phyloP scores from a whole-genome alignment of 2,113 vertebrate genomes.

The Tursiops truncatus region DNA sequence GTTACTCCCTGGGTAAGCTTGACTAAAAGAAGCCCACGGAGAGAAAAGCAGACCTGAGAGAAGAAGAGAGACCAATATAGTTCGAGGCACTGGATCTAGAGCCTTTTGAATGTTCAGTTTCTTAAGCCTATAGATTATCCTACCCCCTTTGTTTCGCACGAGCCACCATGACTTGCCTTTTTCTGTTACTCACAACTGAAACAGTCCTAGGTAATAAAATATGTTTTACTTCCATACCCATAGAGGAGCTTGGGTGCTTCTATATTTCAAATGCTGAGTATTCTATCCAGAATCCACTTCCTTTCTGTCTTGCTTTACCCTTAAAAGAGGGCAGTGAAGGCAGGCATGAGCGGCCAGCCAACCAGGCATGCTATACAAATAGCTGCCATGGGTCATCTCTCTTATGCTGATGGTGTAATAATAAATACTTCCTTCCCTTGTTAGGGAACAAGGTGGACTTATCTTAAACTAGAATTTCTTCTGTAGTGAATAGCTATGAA shows the following conservation, averaged over 20 bases:
- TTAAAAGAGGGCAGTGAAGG: not conserved
- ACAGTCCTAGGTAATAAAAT: not conserved
- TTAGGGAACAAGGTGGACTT: not conserved
- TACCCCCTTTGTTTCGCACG: not conserved
- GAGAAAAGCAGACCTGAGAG: not conserved
- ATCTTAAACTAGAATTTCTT: conserved; percentile 1
- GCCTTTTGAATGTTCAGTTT: not conserved
- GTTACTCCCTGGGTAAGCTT: not conserved
- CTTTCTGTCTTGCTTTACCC: not conserved
- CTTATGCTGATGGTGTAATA: not conserved
- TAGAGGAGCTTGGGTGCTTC: not conserved
- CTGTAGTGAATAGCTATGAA: not conserved
- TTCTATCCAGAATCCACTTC: not conserved
- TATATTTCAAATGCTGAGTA: not conserved
- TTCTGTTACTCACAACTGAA: not conserved
- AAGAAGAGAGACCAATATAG: not conserved
- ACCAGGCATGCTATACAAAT: not conserved
- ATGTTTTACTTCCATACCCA: not conserved
- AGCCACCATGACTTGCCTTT: not conserved
- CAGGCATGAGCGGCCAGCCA: not conserved
- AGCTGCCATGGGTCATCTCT: not conserved
- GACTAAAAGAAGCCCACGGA: not conserved
- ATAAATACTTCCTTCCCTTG: not conserved
- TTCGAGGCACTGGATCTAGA: not conserved
- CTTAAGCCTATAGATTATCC: not conserved